Conservation (phyloP, 2,888 invertebrate genomes). For the Acronicta leporina region DNA sequence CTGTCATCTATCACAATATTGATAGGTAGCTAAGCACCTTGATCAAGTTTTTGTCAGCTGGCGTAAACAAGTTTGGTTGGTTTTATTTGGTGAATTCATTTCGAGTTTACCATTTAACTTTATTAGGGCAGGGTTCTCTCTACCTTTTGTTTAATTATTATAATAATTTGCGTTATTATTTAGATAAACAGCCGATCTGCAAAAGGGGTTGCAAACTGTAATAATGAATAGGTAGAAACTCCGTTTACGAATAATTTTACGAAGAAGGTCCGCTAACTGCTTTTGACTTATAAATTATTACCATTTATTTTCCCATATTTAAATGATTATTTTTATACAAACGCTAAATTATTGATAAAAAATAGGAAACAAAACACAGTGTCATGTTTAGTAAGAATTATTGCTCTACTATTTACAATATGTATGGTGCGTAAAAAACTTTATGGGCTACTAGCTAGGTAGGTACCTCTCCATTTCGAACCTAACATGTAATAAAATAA, state of each 20-base stretch:
- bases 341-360: not conserved
- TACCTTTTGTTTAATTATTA: too few species aligned
- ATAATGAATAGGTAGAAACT: too few species aligned
- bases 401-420: conserved; percentile 48
- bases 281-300: too few species aligned
- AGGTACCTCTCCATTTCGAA: conserved; percentile 62
- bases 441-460: conserved; percentile 53
- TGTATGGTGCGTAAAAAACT: conserved; percentile 59
- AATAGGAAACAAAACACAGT: conserved; percentile 29
- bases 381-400: conserved; percentile 48
- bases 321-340: too few species aligned
- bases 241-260: too few species aligned
- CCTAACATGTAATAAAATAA: conserved; percentile 69
- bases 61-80: not conserved
- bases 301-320: too few species aligned
- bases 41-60: conserved; percentile 11
- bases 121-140: too few species aligned
- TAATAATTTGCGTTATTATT: too few species aligned
- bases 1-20: conserved; percentile 29
- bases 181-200: too few species aligned
- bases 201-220: too few species aligned
- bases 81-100: not conserved
- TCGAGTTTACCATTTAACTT: not conserved
- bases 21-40: conserved; percentile 1
- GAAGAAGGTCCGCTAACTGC: not conserved